Conservation (phyloP, 2,113 vertebrate species). For the Pycnonotus jocosus region DNA sequence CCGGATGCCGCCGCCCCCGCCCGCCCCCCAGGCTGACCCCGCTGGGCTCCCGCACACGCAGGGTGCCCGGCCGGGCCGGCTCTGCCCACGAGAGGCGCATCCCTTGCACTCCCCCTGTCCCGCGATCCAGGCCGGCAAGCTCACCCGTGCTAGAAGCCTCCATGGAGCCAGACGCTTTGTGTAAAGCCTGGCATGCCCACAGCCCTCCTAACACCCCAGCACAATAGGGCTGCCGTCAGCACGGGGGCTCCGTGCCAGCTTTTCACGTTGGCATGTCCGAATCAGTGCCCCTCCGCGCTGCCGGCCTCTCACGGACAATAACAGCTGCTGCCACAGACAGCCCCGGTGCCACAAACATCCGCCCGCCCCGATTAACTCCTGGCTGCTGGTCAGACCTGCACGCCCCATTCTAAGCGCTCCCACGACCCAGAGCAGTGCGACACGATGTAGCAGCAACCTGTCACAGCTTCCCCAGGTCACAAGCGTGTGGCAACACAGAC, state of each 20-base stretch:
- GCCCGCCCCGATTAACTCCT: neutral
- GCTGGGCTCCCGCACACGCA: neutral
- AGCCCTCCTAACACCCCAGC: neutral
- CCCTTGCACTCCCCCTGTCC: neutral
- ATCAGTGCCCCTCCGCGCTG: neutral
- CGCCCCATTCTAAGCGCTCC: neutral
- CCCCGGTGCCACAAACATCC: neutral
- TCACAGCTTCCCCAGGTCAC: neutral
- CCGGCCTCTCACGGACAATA: neutral
- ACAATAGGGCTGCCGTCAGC: neutral
- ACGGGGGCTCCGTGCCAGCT: neutral
- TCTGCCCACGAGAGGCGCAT: rapidly evolving
- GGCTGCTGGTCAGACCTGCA: rapidly evolving
- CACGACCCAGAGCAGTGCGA: rapidly evolving
- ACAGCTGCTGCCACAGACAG: neutral
- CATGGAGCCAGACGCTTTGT: neutral
- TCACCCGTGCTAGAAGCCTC: neutral
- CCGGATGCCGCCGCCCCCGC: neutral
- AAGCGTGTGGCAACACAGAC: rapidly evolving
- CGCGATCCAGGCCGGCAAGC: neutral
- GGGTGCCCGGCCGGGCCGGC: neutral
- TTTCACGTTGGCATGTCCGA: neutral
- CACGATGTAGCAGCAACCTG: rapidly evolving
- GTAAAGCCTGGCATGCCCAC: neutral
- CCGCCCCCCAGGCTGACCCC: neutral